phyloP scores from a whole-genome alignment of 2,888 invertebrate species.

The Drosophila mettleri region DNA sequence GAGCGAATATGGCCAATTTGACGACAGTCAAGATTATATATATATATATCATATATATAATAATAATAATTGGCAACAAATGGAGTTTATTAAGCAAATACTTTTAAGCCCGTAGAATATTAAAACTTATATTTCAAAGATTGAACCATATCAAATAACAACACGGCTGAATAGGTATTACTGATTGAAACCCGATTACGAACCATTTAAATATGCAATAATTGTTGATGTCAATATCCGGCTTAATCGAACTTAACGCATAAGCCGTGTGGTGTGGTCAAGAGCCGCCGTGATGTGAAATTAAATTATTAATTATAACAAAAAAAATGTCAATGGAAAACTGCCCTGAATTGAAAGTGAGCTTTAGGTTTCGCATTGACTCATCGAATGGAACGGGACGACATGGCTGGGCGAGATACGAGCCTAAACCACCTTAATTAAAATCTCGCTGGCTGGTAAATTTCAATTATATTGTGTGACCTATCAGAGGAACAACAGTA shows the following conservation, averaged over 20 bases:
- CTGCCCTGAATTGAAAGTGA: neutral
- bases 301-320: neutral
- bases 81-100: neutral
- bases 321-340: neutral
- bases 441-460: constrained; percentile 55
- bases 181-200: constrained; percentile 3
- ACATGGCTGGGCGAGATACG: neutral
- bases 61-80: too few species aligned
- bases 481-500: constrained; percentile 70
- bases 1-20: too few species aligned
- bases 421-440: constrained; percentile 55
- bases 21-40: too few species aligned
- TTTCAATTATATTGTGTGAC: constrained; percentile 75
- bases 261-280: constrained; percentile 1
- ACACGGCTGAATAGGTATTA: neutral
- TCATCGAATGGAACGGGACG: too few species aligned
- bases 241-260: neutral
- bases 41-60: too few species aligned
- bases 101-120: neutral
- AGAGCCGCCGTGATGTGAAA: neutral
- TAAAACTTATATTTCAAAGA: neutral
- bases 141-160: neutral
- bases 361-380: neutral
- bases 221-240: constrained; percentile 10
- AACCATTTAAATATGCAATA: constrained; percentile 10